A percentile compares a stretch with the other conserved stretches of the same genome.
phyloP scores from a whole-genome alignment of 2,797 vertebrate genomes.

The Lacerta agilis region DNA sequence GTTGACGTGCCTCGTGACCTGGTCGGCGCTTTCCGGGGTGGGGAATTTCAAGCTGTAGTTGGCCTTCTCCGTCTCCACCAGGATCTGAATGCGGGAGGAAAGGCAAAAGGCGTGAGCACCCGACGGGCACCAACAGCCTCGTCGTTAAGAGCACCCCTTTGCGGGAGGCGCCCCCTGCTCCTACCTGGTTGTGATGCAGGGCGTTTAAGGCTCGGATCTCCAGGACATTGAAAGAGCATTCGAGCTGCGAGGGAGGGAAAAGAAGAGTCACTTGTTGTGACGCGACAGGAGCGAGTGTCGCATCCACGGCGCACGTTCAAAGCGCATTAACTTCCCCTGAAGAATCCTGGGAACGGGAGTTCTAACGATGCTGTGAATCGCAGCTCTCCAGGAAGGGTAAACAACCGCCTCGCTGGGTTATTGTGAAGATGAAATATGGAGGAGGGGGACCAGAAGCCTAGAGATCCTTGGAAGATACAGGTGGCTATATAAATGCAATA shows the following conservation, averaged over 20 bases:
- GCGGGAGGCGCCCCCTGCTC: not conserved
- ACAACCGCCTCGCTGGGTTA: too few relatives aligned
- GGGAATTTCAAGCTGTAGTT: constrained; percentile 85
- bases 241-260: constrained; percentile 77
- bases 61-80: constrained; percentile 90
- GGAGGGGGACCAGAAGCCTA: too few relatives aligned
- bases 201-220: constrained; percentile 90
- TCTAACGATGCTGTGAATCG: too few relatives aligned
- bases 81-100: constrained; percentile 75
- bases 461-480: too few relatives aligned
- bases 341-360: too few relatives aligned
- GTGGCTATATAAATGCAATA: too few relatives aligned
- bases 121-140: not conserved
- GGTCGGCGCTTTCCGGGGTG: constrained; percentile 85
- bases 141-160: not conserved
- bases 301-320: too few relatives aligned
- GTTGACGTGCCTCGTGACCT: constrained; percentile 87
- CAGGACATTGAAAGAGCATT: constrained; percentile 91
- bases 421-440: too few relatives aligned
- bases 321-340: too few relatives aligned
- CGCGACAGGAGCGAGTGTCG: too few relatives aligned
- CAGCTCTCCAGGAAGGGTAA: too few relatives aligned
- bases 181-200: constrained; percentile 87
- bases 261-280: not conserved
- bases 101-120: too few relatives aligned